Percentiles rank a stretch among this genome's conserved stretches.
phyloP scores from a whole-genome alignment of 1,140 invertebrate species.

The Thaumetopoea pityocampa region DNA sequence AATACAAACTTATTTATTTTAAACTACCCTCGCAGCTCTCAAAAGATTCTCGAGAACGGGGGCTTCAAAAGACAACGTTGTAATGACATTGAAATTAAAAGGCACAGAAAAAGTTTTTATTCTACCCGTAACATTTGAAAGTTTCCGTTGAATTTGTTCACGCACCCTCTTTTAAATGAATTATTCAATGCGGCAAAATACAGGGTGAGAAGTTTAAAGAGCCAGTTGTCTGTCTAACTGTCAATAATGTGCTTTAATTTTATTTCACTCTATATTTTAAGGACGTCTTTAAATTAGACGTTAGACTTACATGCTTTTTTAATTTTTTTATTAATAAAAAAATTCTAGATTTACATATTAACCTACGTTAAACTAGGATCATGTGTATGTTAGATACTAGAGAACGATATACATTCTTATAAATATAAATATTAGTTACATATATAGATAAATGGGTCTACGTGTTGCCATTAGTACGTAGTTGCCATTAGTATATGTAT shows the following conservation, averaged over 20 bases:
- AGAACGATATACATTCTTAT: too few relatives aligned
- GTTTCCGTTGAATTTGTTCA: conserved; percentile 38
- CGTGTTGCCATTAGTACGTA: too few relatives aligned
- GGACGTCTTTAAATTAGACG: conserved; percentile 2
- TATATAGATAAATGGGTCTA: too few relatives aligned
- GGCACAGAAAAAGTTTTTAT: conserved; percentile 28
- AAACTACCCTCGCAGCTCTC: too few relatives aligned
- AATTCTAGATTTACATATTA: too few relatives aligned
- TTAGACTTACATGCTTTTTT: neutral
- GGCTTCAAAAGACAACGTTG: conserved; percentile 10
- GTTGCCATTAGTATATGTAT: too few relatives aligned
- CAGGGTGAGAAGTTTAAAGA: conserved; percentile 27
- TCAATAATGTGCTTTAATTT: conserved; percentile 38
- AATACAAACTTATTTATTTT: too few relatives aligned
- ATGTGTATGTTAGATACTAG: too few relatives aligned
- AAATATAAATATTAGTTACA: too few relatives aligned
- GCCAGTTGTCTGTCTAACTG: conserved; percentile 38
- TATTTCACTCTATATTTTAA: conserved; percentile 10
- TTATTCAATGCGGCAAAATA: conserved; percentile 41
- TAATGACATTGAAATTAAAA: conserved; percentile 20
- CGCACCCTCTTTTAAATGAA: conserved; percentile 41
- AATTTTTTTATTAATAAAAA: neutral
- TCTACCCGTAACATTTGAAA: conserved; percentile 30
- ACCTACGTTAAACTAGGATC: too few relatives aligned
- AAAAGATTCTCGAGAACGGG: too few relatives aligned